Evolutionary conservation across 2,113 vertebrate genomes (phyloP).

Genomic region (Entelurus aequoreus): DNA sequence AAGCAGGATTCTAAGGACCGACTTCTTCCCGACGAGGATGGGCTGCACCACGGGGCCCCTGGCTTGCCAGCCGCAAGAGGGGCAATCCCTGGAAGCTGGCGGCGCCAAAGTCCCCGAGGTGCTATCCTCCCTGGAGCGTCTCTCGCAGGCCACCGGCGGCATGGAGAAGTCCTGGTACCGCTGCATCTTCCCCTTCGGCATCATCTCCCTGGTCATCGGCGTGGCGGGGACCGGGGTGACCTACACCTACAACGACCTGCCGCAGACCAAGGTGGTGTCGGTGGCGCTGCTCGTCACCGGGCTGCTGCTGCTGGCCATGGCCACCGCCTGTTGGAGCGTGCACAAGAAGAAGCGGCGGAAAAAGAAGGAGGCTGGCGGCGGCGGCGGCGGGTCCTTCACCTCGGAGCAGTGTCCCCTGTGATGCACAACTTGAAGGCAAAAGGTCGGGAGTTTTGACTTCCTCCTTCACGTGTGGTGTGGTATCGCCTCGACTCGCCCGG

Average conservation of each 20-base stretch:
- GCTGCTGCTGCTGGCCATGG: slow-evolving; percentile 75
- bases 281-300: slow-evolving; percentile 78
- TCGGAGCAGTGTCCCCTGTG: slow-evolving; percentile 81
- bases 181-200: slow-evolving; percentile 88
- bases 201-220: slow-evolving; percentile 84
- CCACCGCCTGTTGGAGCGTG: slow-evolving; percentile 81
- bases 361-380: slow-evolving; percentile 66
- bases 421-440: slow-evolving; percentile 42
- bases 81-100: slow-evolving; percentile 57
- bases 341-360: slow-evolving; percentile 76
- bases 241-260: slow-evolving; percentile 83
- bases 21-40: slow-evolving; percentile 53
- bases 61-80: slow-evolving; percentile 75
- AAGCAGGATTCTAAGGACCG: not conserved
- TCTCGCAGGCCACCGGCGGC: slow-evolving; percentile 84
- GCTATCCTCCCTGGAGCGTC: slow-evolving; percentile 75
- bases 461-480: slow-evolving; percentile 20
- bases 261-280: slow-evolving; percentile 83
- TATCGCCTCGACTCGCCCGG: slow-evolving; percentile 34
- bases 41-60: slow-evolving; percentile 81
- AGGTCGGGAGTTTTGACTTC: slow-evolving; percentile 17
- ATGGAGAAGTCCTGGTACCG: slow-evolving; percentile 89
- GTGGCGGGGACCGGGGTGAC: slow-evolving; percentile 83
- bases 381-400: slow-evolving; percentile 52
- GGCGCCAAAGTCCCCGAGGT: slow-evolving; percentile 73